phyloP scores from a whole-genome alignment of 2,797 vertebrate species.

The Dallia pectoralis region DNA sequence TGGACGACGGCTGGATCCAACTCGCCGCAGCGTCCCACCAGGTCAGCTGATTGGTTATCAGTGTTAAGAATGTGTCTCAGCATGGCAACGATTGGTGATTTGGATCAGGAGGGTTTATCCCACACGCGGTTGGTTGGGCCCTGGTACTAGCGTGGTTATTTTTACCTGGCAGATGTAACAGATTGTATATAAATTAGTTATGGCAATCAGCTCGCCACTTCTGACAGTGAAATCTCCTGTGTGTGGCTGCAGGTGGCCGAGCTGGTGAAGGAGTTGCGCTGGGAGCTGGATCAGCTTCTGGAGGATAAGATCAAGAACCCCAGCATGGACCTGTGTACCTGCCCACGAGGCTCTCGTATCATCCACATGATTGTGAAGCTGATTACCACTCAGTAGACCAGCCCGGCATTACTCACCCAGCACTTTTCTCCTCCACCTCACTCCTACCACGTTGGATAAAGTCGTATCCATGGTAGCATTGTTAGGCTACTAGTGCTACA shows the following conservation, averaged over 20 bases:
- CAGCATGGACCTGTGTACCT: conserved; percentile 88
- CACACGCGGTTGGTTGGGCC: background rate
- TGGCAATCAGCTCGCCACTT: background rate
- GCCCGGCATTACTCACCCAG: no score
- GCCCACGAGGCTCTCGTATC: conserved; percentile 92
- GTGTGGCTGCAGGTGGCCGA: conserved; percentile 83
- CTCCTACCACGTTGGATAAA: no score
- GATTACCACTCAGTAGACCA: conserved; percentile 85
- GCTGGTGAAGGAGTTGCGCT: conserved; percentile 91
- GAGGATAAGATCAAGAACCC: conserved; percentile 96
- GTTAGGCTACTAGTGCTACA: background rate
- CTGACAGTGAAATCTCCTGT: conserved; percentile 12
- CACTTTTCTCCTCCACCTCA: background rate
- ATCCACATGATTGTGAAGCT: conserved; percentile 94
- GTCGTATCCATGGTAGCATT: background rate
- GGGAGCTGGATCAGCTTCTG: conserved; percentile 91
- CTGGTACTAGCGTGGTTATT: background rate
- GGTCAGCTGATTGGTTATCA: conserved; percentile 64
- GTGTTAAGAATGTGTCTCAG: background rate
- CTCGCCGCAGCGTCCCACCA: conserved; percentile 90
- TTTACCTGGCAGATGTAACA: background rate
- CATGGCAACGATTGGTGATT: background rate
- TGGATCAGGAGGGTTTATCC: background rate
- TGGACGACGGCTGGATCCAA: conserved; percentile 95
- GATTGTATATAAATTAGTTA: background rate